Evolutionary conservation across 2,113 vertebrate species (phyloP).

Genomic region (Halichoeres trimaculatus): DNA sequence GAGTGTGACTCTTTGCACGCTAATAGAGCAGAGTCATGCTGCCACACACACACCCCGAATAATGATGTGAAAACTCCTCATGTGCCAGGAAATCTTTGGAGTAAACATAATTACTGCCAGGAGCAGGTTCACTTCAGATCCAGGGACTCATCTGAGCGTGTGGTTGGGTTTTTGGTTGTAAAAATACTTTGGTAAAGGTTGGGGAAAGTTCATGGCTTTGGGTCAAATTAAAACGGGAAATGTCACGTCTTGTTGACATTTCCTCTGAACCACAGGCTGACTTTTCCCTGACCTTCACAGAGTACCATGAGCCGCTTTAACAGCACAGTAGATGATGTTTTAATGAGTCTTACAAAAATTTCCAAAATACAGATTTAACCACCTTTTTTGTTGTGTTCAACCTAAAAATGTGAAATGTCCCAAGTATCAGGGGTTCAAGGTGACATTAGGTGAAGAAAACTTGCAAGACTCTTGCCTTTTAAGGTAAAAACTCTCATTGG

Average conservation of each 20-base stretch:
- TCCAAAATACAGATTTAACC: no score
- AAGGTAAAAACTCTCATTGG: no score
- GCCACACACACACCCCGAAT: background rate
- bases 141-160: background rate
- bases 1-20: background rate
- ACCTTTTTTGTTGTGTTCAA: no score
- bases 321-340: background rate
- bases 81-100: background rate
- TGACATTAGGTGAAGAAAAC: no score
- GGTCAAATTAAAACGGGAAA: background rate
- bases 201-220: background rate
- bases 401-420: no score
- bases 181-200: slow-evolving; percentile 1
- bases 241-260: background rate
- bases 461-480: no score
- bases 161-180: background rate
- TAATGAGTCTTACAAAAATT: no score
- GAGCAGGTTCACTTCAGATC: background rate
- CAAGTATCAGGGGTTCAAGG: no score
- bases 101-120: background rate
- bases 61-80: background rate
- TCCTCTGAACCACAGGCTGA: background rate
- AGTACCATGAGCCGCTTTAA: background rate
- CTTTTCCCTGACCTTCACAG: background rate
- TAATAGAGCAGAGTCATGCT: background rate